These are phyloP conservation scores for Urocitellus parryii DNA, from an alignment of 2,113 vertebrate species.

Conservation along the genomic window DNA sequence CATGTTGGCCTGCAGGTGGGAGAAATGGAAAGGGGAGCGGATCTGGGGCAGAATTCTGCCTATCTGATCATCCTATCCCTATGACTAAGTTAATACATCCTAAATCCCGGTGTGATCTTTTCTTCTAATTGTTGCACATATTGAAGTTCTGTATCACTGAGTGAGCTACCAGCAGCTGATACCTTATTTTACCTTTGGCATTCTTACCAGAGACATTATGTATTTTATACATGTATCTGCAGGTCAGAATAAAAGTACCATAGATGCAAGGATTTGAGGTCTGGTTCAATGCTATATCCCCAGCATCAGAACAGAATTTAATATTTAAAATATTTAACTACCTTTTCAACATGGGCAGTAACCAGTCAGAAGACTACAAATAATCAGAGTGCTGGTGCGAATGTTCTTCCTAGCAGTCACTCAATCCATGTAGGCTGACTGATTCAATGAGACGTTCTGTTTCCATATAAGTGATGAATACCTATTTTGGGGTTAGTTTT, in stretches of 20 bases:
- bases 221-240: neutral
- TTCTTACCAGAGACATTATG: neutral
- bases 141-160: neutral
- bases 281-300: neutral
- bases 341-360: neutral
- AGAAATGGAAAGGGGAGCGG: neutral
- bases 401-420: neutral
- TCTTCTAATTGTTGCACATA: neutral
- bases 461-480: neutral
- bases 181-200: neutral
- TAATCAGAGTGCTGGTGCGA: neutral
- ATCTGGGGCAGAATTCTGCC: neutral
- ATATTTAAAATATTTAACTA: constrained; percentile 7
- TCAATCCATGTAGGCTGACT: neutral
- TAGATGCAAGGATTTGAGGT: neutral
- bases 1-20: constrained; percentile 41
- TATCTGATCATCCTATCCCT: neutral
- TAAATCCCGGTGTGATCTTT: neutral
- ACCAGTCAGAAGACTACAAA: neutral
- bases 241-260: neutral
- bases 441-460: neutral
- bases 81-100: neutral
- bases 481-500: neutral
- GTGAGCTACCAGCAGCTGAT: neutral
- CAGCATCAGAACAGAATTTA: neutral